Evolutionary conservation across 2,888 invertebrate species (phyloP).

Genomic region (Dioctria linearis): DNA sequence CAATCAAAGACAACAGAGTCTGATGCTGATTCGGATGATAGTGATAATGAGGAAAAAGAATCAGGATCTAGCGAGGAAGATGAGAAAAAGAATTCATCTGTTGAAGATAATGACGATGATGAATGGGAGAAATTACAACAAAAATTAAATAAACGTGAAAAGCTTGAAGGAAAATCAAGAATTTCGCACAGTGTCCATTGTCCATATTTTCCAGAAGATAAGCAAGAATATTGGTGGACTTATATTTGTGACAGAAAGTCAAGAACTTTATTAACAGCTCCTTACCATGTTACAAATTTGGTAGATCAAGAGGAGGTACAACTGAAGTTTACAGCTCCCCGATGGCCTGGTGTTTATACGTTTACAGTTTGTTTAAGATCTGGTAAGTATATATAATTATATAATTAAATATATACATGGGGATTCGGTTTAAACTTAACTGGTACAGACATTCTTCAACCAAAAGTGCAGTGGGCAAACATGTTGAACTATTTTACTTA

Average conservation of each 20-base stretch:
- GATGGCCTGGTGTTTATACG: constrained; percentile 92
- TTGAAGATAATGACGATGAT: constrained; percentile 82
- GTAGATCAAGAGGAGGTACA: constrained; percentile 92
- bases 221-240: constrained; percentile 99
- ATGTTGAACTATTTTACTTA: no score
- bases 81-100: constrained; percentile 76
- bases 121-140: constrained; percentile 95
- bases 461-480: not conserved
- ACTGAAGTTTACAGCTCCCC: constrained; percentile 96
- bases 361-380: constrained; percentile 94
- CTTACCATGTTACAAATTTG: constrained; percentile 94
- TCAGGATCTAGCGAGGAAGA: constrained; percentile 74
- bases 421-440: no score
- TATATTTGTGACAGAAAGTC: constrained; percentile 97
- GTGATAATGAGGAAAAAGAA: constrained; percentile 72
- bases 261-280: constrained; percentile 90
- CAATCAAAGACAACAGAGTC: constrained; percentile 64
- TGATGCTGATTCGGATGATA: constrained; percentile 72
- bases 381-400: constrained; percentile 67
- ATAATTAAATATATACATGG: no score
- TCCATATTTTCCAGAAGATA: constrained; percentile 94
- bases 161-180: constrained; percentile 94
- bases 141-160: constrained; percentile 88
- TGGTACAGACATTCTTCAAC: no score
- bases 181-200: constrained; percentile 97